Conservation (phyloP, 2,888 invertebrate genomes). For the Auanema sp. region DNA sequence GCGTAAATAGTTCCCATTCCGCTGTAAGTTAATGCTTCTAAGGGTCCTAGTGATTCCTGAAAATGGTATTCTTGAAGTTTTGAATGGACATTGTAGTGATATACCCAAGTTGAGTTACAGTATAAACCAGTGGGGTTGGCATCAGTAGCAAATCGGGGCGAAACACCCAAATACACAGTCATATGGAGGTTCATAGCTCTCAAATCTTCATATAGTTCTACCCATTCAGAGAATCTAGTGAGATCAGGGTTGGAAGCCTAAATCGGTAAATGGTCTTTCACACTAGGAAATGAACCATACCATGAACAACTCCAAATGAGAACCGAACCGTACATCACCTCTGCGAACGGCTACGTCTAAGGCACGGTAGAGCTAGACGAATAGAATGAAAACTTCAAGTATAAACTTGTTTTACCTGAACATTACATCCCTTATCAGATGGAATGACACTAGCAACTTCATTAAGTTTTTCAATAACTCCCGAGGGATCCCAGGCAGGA, state of each 20-base stretch:
- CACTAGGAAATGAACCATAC: neutral
- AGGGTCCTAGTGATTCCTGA: slow-evolving; percentile 24
- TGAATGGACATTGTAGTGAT: too few relatives aligned
- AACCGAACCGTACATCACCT: slow-evolving; percentile 33
- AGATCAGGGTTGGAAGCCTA: slow-evolving; percentile 34
- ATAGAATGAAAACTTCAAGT: neutral
- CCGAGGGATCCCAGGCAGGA: slow-evolving; percentile 22
- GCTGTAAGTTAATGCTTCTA: slow-evolving; percentile 10
- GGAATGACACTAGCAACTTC: slow-evolving; percentile 17
- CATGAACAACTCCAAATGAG: slow-evolving; percentile 43
- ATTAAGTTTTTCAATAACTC: slow-evolving; percentile 24
- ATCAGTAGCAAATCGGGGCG: slow-evolving; percentile 7
- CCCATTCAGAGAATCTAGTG: slow-evolving; percentile 23
- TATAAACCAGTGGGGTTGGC: slow-evolving; percentile 26
- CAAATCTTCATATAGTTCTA: slow-evolving; percentile 33
- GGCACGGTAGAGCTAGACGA: slow-evolving; percentile 33
- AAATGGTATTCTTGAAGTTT: neutral
- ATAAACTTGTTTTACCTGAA: slow-evolving; percentile 14
- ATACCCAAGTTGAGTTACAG: slow-evolving; percentile 30
- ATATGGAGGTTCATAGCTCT: slow-evolving; percentile 31
- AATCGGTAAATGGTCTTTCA: neutral
- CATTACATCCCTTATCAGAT: slow-evolving; percentile 34
- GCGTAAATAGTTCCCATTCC: slow-evolving; percentile 11
- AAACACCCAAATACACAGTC: slow-evolving; percentile 26
- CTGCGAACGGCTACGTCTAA: slow-evolving; percentile 30